Percentiles rank a stretch among this genome's conserved stretches.
Evolutionary conservation across 2,797 vertebrate genomes (phyloP).

Genomic region (Corythornis leucogaster): DNA sequence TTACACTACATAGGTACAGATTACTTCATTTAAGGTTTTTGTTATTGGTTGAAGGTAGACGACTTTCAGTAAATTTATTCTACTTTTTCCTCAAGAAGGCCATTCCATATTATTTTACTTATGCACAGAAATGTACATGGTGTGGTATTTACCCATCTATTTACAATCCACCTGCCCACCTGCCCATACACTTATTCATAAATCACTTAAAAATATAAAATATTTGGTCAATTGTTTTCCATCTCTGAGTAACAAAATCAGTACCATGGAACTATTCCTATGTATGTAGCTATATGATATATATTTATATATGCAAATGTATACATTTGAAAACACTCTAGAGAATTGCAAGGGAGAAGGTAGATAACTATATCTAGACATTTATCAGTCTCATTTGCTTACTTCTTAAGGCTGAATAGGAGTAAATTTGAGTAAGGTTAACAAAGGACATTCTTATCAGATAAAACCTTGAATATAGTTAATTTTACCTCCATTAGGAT

Average conservation of each 20-base stretch:
- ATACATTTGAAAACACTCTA: neutral
- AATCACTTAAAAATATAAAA: neutral
- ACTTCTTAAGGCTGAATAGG: neutral
- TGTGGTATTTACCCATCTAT: neutral
- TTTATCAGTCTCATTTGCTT: neutral
- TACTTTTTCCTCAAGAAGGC: neutral
- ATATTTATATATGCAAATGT: neutral
- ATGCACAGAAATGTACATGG: neutral
- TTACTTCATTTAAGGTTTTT: neutral
- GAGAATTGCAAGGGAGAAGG: neutral
- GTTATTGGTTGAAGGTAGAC: neutral
- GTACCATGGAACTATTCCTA: neutral
- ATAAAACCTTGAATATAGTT: neutral
- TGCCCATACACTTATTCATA: neutral
- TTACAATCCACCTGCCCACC: neutral
- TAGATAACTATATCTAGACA: neutral
- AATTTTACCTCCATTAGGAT: neutral
- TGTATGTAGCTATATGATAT: rapidly evolving
- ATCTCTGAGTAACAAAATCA: neutral
- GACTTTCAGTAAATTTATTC: neutral
- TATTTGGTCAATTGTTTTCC: neutral
- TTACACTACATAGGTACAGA: neutral
- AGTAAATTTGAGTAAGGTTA: neutral
- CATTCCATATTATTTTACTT: neutral
- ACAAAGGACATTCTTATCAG: neutral